Evolutionary conservation across 1,140 invertebrate species (phyloP), one percentile per base, ranked within the genome.

Genomic region (Scaptomyza montana): DNA sequence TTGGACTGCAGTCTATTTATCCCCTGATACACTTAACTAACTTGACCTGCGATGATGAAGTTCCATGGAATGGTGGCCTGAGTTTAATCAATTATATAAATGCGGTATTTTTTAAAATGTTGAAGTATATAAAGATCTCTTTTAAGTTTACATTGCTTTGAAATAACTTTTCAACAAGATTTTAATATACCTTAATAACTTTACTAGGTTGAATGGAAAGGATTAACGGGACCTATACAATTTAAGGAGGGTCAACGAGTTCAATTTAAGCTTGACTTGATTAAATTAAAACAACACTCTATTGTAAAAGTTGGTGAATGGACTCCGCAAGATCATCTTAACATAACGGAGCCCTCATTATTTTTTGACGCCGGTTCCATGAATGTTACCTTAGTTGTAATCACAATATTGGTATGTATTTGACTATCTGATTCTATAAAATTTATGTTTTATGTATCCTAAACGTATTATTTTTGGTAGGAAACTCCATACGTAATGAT

Each of bases 401-500:
- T 91, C 36, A 91, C 90, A 33, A 91, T 91, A 69, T 69, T 91
- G 84, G 89, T 91, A 43, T 57, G 76, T 65, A 3, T 10, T 6
- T 12, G 2, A 25, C 21, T 25, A 25, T 25, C 21, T 2, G 21
- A 25, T 2, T 25, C 21, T 25, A 25, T 2, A 25, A 25, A 25
- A 25, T 25, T 1, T 25, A 25, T 25, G 16, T 16, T 16, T 1
- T 16, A 16, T 16, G 16, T 16, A 16, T 25, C 2, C 21, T 25
- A 25, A 0, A 25, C 21, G 21, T 25, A 25, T 25, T 1, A 53
- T 55, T 72, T 71, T 28, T 39, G 1, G 21, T 25, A 98, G 97
- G 98, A 98, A 92, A 96, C 95, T 74, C 98, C 98, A 0, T 99
- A 99, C 92, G 97, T 99, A 8, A 99, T 99, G 97, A 94, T 97